A percentile compares a stretch with the other conserved stretches of the same genome.
Conservation (phyloP, 2,797 vertebrate genomes). For the Miichthys miiuy region DNA sequence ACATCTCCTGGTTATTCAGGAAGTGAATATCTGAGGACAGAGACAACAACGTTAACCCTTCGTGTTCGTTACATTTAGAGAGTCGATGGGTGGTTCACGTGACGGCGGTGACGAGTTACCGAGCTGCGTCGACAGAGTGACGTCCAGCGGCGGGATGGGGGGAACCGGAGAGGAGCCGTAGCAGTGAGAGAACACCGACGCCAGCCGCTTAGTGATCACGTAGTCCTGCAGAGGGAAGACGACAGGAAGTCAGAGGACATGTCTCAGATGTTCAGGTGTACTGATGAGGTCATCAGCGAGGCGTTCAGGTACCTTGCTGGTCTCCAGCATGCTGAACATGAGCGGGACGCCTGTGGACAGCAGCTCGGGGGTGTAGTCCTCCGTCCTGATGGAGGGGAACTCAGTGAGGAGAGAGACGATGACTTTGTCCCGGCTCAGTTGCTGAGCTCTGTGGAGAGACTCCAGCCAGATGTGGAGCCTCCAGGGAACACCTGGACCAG, state of each 20-base stretch:
- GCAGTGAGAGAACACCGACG: conserved; percentile 89
- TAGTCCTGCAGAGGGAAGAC: conserved; percentile 85
- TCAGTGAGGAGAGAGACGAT: conserved; percentile 89
- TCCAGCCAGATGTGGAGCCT: conserved; percentile 94
- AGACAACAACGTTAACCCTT: neutral
- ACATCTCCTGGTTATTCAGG: conserved; percentile 95
- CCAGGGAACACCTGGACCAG: conserved; percentile 91
- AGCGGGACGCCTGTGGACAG: conserved; percentile 88
- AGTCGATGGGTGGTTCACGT: no score
- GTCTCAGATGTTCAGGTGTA: neutral
- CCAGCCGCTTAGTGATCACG: conserved; percentile 88
- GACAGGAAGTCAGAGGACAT: neutral
- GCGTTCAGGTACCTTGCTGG: conserved; percentile 86
- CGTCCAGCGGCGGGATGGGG: conserved; percentile 83
- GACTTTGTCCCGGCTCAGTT: conserved; percentile 87
- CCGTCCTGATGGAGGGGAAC: conserved; percentile 89
- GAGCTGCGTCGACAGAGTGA: conserved; percentile 89
- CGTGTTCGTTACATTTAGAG: no score
- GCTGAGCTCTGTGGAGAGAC: conserved; percentile 88
- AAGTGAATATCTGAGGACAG: conserved; percentile 90
- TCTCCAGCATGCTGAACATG: conserved; percentile 91
- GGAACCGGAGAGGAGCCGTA: conserved; percentile 87
- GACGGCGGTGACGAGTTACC: conserved; percentile 34
- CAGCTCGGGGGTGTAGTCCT: conserved; percentile 91
- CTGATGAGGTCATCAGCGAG: no score